Base-by-base conservation (phyloP, 1,140 invertebrate species). In the Chelonus insularis region DNA sequence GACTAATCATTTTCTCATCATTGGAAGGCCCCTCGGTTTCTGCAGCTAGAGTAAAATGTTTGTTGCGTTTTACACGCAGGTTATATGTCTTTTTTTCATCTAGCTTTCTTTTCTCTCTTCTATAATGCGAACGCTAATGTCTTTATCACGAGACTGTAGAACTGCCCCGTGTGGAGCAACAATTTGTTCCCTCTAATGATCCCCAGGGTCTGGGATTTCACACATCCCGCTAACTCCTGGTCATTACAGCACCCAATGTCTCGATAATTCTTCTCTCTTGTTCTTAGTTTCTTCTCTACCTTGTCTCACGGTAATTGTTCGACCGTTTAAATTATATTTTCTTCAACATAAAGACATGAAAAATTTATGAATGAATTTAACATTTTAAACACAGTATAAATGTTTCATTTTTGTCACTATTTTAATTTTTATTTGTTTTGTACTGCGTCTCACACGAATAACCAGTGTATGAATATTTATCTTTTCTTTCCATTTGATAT, bases 81-180 rank as follows among this genome's bases (percentile, higher is more conserved):
- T 52, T 34, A 34, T 34, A 14, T 36, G 1, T 52, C 34, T 61
- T 55, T 34, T 21, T 55, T 34, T 18, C 56, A 37, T 51, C 34
- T 59, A 29, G 25, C 7, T 29, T 29, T 29, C 25, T 29, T 7
- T 58, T 54, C 37, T 45, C 36, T 60, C 45, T 63, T 9, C 57
- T 43, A 14, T 12, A 8, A 23, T 47, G 57, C 63, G 54, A 60
- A 64, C 60, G 65, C 68, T 73, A 73, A 75, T 75, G 73, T 75
- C 73, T 75, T 70, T 72, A 75, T 73, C 73, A 67, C 70, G 64
- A 66, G 64, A 59, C 57, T 50, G 45, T 51, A 25, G 41, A 63
- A 63, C 51, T 57, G 48, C 48, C 57, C 32, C 43, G 34, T 43
- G 21, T 36, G 34, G 45, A 48, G 45, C 54, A 52, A 65, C 59